Evolutionary conservation across 2,797 vertebrate genomes (phyloP).

Genomic region (Dendrocincla fuliginosa): DNA sequence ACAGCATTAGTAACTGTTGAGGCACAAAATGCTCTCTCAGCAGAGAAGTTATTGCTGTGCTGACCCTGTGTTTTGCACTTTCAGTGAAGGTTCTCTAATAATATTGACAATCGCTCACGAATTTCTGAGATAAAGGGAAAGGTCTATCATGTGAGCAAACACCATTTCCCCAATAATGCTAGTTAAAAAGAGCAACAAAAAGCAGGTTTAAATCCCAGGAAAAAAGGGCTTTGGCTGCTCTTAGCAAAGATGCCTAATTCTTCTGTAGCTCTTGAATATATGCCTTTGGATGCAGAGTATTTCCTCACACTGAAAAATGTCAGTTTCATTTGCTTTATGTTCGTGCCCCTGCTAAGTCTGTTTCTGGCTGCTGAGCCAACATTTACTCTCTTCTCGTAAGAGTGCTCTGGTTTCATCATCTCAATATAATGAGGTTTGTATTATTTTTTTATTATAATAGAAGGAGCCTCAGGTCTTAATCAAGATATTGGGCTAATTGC

Average conservation of each 20-base stretch:
- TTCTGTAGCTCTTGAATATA: not conserved
- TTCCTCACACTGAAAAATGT: not conserved
- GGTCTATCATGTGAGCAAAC: not conserved
- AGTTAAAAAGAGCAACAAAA: not conserved
- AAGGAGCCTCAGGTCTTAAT: slow-evolving; percentile 58
- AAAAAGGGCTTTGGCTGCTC: not conserved
- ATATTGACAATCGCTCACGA: not conserved
- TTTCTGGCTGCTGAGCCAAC: slow-evolving; percentile 6
- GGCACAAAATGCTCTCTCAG: slow-evolving; percentile 35
- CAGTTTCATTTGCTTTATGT: not conserved
- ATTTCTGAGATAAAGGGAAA: not conserved
- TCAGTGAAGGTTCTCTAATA: not conserved
- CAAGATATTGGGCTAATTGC: slow-evolving; percentile 64
- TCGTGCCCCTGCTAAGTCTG: not conserved
- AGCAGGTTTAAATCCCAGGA: not conserved
- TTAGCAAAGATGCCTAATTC: not conserved
- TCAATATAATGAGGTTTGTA: slow-evolving; percentile 49
- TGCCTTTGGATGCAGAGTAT: not conserved
- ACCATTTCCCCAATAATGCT: not conserved
- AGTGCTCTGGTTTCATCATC: slow-evolving; percentile 52
- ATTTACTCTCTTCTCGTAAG: slow-evolving; percentile 11
- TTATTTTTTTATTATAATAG: slow-evolving; percentile 58
- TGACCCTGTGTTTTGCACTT: slow-evolving; percentile 30
- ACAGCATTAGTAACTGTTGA: slow-evolving; percentile 19
- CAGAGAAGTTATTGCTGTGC: slow-evolving; percentile 16